Percentiles rank a stretch among this genome's conserved stretches.
phyloP scores from a whole-genome alignment of 2,888 invertebrate species.

The Ferrisia virgata region DNA sequence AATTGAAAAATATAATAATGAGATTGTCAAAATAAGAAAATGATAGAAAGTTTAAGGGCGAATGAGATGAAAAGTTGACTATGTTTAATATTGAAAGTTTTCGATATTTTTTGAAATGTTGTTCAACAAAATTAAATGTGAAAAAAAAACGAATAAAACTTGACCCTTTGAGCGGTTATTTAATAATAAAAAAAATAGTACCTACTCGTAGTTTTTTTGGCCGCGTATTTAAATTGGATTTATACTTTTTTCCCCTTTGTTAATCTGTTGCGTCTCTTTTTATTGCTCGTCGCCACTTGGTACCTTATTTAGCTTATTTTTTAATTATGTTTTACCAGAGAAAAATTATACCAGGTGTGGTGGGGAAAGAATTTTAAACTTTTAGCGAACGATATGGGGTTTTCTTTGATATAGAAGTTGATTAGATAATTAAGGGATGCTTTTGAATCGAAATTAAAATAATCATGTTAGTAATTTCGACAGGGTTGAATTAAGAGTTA shows the following conservation, averaged over 20 bases:
- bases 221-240: too few relatives aligned
- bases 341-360: background rate
- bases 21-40: background rate
- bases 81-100: background rate
- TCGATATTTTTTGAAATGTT: background rate
- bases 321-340: background rate
- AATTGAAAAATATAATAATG: background rate
- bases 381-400: too few relatives aligned
- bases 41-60: background rate
- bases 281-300: background rate
- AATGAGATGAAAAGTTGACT: background rate
- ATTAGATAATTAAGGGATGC: too few relatives aligned
- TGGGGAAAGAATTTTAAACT: too few relatives aligned
- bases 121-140: background rate
- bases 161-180: background rate
- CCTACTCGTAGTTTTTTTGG: background rate
- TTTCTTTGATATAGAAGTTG: too few relatives aligned
- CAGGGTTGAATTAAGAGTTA: too few relatives aligned
- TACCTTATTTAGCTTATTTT: background rate
- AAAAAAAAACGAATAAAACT: too few relatives aligned
- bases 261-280: background rate
- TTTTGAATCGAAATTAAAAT: too few relatives aligned
- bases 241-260: background rate
- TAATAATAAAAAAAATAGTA: background rate
- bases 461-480: too few relatives aligned